Conservation (phyloP, 2,888 invertebrate genomes). For the Notocelia uddmanniana region DNA sequence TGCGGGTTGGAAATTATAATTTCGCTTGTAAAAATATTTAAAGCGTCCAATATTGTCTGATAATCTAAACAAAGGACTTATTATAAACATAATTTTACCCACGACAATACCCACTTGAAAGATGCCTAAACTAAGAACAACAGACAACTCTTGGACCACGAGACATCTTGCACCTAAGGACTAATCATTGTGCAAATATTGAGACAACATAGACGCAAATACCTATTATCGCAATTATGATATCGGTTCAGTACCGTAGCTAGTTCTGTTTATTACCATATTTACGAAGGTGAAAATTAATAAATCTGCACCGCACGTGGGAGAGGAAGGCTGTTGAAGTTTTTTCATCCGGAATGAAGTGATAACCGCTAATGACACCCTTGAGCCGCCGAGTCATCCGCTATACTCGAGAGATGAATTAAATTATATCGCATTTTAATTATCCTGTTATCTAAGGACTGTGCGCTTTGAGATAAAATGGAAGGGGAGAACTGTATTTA, state of each 20-base stretch:
- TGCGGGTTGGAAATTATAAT: too few species aligned
- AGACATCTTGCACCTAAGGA: background rate
- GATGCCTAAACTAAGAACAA: too few species aligned
- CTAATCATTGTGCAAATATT: background rate
- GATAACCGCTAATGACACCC: slow-evolving; percentile 85
- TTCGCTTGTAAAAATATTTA: too few species aligned
- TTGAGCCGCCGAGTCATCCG: slow-evolving; percentile 76
- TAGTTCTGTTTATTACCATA: slow-evolving; percentile 69
- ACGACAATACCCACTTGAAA: too few species aligned
- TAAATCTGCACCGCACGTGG: slow-evolving; percentile 83
- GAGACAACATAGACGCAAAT: background rate
- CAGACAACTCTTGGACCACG: background rate
- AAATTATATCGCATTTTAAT: slow-evolving; percentile 61
- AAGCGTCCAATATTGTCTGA: too few species aligned
- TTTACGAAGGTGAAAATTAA: slow-evolving; percentile 83
- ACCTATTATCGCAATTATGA: background rate
- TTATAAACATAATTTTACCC: too few species aligned
- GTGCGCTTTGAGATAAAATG: slow-evolving; percentile 19
- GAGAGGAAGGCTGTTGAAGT: slow-evolving; percentile 81
- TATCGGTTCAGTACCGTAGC: slow-evolving; percentile 33
- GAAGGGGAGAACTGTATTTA: slow-evolving; percentile 18
- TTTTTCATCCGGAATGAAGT: slow-evolving; percentile 86
- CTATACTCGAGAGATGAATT: slow-evolving; percentile 60
- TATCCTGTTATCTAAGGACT: slow-evolving; percentile 43
- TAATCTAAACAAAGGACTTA: too few species aligned